Percentiles rank a stretch among this genome's conserved stretches.
phyloP scores from a whole-genome alignment of 2,888 invertebrate species.

The Quadroppia sp. region DNA sequence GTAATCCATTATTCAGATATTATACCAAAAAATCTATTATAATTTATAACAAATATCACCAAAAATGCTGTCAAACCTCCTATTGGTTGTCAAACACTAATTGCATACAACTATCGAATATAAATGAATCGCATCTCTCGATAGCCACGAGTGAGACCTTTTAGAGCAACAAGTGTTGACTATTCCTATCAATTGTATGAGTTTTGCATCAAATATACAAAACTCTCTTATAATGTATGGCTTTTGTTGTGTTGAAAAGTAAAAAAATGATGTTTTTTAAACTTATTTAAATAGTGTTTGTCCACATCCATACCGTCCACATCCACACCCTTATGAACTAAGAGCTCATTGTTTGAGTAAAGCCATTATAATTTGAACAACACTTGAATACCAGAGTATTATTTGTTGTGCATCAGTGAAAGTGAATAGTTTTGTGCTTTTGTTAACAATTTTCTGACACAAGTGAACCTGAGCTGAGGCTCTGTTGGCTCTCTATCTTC shows the following conservation, averaged over 20 bases:
- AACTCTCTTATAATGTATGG: background rate
- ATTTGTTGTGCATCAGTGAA: constrained; percentile 37
- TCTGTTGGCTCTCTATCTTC: constrained; percentile 9
- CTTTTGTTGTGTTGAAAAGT: background rate
- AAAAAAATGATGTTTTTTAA: constrained; percentile 13
- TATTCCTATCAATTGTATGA: background rate
- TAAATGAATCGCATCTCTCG: background rate
- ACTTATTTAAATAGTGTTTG: constrained; percentile 28
- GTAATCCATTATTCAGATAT: background rate
- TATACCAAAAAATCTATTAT: background rate
- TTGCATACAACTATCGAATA: background rate
- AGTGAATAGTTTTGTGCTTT: constrained; percentile 32
- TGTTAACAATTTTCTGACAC: constrained; percentile 6
- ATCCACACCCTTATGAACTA: constrained; percentile 1
- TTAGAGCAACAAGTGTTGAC: background rate
- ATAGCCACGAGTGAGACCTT: background rate
- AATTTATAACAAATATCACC: background rate
- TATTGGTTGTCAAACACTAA: background rate
- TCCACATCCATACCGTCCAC: background rate
- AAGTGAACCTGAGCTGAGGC: background rate
- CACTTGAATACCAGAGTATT: constrained; percentile 30
- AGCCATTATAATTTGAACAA: constrained; percentile 33
- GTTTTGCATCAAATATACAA: background rate
- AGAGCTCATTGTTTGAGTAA: constrained; percentile 27
- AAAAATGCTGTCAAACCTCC: background rate